Evolutionary conservation across 1,140 invertebrate genomes (phyloP), one percentile per base, ranked within the genome.

Genomic region (Antheraea pernyi): DNA sequence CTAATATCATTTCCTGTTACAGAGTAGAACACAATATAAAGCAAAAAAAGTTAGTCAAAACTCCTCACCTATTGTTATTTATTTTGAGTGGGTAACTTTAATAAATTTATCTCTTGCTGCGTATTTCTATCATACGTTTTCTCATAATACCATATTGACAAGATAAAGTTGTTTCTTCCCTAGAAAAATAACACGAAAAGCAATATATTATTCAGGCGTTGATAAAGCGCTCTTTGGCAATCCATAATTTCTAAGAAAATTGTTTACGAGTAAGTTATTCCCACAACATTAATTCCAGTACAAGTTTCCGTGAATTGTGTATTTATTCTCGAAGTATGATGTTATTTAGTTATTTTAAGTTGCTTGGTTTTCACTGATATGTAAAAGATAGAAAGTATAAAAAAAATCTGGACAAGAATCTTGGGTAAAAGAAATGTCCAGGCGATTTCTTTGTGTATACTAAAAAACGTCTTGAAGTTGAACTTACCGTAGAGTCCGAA

Each of bases 141-240:
- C 46, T 5, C 46, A 13, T 53, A 53, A 53, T 53, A 0, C 13
- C 46, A n/a, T 13, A 53, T 53, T 16, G 46, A 53, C 30, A 36
- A 36, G 67, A 71, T 60, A 70, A 76, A 75, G 71, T 73, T 75
- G 71, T 75, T 78, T 75, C 75, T 58, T 48, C 70, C 60, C 65
- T 39, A 18, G 39, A 73, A 73, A 78, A 68, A 59, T 72, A 70
- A 70, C 63, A 64, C 37, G 66, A 65, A 64, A 70, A 53, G 68
- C 72, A 63, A 78, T 78, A 76, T 76, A 73, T 75, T 76, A 78
- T 60, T 19, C 61, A 68, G 70, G 70, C 76, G 74, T 79, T 79
- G 72, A 79, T 79, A 73, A 76, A 79, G 69, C 60, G 70, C 68
- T 69, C 71, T 78, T 78, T 69, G 69, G 72, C 59, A 72, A 79